phyloP scores from a whole-genome alignment of 2,113 vertebrate species.

The Lonchura striata region DNA sequence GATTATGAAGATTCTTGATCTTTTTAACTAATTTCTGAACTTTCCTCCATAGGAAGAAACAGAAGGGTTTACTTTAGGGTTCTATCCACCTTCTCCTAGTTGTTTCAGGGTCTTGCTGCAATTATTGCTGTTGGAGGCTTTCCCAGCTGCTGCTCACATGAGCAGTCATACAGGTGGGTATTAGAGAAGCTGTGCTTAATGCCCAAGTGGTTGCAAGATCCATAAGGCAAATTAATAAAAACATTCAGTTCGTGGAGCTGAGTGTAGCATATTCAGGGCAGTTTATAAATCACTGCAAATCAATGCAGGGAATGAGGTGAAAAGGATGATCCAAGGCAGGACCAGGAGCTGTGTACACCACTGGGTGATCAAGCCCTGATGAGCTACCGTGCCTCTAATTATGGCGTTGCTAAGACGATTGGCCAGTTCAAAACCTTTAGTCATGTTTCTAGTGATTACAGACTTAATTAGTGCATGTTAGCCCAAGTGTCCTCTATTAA shows the following conservation, averaged over 20 bases:
- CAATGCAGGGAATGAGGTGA: background rate
- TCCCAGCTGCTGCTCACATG: background rate
- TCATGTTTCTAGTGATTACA: background rate
- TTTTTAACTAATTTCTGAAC: background rate
- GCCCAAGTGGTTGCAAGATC: background rate
- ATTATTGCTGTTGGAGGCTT: background rate
- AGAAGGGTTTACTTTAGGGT: background rate
- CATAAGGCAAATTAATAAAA: background rate
- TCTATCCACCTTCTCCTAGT: background rate
- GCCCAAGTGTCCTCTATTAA: background rate
- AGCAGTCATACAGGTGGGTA: background rate
- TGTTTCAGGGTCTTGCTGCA: background rate
- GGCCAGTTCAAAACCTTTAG: background rate
- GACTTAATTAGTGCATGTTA: conserved; percentile 15
- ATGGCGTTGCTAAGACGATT: rapidly evolving
- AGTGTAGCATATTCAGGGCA: background rate
- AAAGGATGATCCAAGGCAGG: background rate
- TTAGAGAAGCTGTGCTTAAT: background rate
- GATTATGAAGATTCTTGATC: background rate
- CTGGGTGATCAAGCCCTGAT: background rate
- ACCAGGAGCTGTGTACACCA: background rate
- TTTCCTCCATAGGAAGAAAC: background rate
- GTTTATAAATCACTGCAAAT: background rate
- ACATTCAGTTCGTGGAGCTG: background rate
- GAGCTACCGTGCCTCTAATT: background rate